Conservation (phyloP, 2,888 invertebrate species). For the Hesperia comma region DNA sequence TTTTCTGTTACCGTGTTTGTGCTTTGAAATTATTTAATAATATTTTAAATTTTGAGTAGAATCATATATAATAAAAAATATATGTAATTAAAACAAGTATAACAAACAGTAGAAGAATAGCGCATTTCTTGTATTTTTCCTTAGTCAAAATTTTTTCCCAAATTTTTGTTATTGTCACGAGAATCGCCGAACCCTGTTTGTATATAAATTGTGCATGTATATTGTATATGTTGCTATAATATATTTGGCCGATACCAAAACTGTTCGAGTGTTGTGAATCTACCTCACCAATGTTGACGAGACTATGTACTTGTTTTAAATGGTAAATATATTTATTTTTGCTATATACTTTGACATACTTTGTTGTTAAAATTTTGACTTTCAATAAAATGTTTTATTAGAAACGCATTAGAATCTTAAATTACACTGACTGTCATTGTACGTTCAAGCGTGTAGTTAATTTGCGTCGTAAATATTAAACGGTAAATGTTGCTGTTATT, state of each 20-base stretch:
- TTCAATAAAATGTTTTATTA: neutral
- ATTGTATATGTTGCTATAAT: neutral
- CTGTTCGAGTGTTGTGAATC: constrained; percentile 19
- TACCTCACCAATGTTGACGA: constrained; percentile 16
- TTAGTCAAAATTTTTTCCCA: too few species aligned
- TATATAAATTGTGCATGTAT: neutral
- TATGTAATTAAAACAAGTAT: too few species aligned
- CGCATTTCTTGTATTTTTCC: too few species aligned
- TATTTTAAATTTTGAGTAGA: too few species aligned
- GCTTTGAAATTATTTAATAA: too few species aligned
- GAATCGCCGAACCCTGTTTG: too few species aligned
- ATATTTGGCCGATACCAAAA: constrained; percentile 1
- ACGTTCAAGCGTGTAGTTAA: neutral
- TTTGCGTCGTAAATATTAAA: neutral
- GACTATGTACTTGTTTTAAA: neutral
- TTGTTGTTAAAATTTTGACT: neutral
- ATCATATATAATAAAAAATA: too few species aligned
- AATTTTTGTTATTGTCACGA: too few species aligned
- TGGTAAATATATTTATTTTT: constrained; percentile 14
- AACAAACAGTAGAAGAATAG: too few species aligned
- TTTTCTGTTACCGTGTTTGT: too few species aligned
- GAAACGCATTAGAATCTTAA: neutral
- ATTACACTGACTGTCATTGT: neutral
- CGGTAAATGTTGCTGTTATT: neutral
- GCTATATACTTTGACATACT: constrained; percentile 4